A percentile compares a stretch with the other conserved stretches of the same genome.
phyloP scores from a whole-genome alignment of 2,797 vertebrate species.

The Anguilla anguilla region DNA sequence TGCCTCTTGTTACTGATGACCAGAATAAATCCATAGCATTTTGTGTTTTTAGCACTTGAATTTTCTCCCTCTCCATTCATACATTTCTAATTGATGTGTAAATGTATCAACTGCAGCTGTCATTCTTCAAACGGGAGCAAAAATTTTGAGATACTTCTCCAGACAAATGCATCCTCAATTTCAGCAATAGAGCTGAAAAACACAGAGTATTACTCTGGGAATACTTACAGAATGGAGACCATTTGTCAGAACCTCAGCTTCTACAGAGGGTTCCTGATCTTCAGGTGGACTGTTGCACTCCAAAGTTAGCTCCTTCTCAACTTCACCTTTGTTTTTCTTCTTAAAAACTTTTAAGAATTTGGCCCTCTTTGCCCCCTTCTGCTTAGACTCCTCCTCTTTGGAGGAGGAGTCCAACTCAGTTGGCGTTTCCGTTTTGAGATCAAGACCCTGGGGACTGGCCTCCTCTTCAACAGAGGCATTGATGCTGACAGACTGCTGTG shows the following conservation, averaged over 20 bases:
- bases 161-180: not conserved
- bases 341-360: conserved; percentile 80
- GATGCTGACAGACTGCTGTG: conserved; percentile 50
- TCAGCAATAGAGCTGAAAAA: not conserved
- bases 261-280: conserved; percentile 29
- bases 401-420: not conserved
- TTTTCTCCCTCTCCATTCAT: not conserved
- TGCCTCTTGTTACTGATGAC: too few species aligned
- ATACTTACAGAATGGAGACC: conserved; percentile 55
- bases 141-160: not conserved
- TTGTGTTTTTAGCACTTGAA: too few species aligned
- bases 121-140: not conserved
- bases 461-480: conserved; percentile 32
- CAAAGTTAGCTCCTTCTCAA: conserved; percentile 19
- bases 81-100: too few species aligned
- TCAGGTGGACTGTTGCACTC: conserved; percentile 20
- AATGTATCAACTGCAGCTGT: not conserved
- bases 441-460: conserved; percentile 50
- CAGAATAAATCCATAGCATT: too few species aligned
- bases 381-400: conserved; percentile 43
- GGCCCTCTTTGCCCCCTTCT: conserved; percentile 38
- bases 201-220: not conserved
- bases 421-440: conserved; percentile 44
- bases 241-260: conserved; percentile 31
- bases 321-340: conserved; percentile 64